Conservation (phyloP, 1,140 invertebrate species). For the Hermatobates lingyangjiaoensis region DNA sequence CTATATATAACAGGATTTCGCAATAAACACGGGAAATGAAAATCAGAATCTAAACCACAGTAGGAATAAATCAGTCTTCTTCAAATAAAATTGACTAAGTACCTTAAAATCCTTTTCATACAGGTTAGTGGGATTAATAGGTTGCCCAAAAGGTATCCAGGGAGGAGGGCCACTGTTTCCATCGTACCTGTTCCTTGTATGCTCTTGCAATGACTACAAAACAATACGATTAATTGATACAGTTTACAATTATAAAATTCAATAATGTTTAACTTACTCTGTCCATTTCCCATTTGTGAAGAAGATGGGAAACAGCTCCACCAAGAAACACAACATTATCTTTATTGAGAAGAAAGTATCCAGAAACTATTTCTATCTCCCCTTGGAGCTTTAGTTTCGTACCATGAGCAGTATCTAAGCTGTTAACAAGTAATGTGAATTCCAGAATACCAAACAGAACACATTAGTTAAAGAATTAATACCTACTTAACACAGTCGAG, state of each 20-base stretch:
- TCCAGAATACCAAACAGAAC: too few species aligned
- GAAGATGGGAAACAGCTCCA: conserved; percentile 58
- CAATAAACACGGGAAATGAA: too few species aligned
- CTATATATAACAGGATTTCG: too few species aligned
- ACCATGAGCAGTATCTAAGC: conserved; percentile 51
- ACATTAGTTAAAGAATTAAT: too few species aligned
- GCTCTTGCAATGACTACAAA: conserved; percentile 45
- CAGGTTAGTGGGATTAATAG: conserved; percentile 36
- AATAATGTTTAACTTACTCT: conserved; percentile 36
- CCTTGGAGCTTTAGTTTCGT: conserved; percentile 41
- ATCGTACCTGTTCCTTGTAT: conserved; percentile 34
- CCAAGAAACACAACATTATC: conserved; percentile 48
- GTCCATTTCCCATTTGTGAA: conserved; percentile 79
- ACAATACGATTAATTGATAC: too few species aligned
- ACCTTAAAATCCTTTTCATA: conserved; percentile 53
- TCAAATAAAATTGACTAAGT: background rate
- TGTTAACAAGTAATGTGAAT: too few species aligned
- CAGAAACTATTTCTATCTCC: conserved; percentile 38
- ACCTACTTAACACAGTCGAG: conserved; percentile 36
- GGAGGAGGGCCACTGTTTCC: conserved; percentile 60
- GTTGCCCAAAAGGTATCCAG: conserved; percentile 79
- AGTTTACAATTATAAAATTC: conserved; percentile 4
- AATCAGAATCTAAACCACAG: too few species aligned
- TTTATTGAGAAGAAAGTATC: conserved; percentile 48
- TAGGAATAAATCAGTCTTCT: too few species aligned